phyloP scores from a whole-genome alignment of 2,888 invertebrate genomes.

The Epinotia demarniana region DNA sequence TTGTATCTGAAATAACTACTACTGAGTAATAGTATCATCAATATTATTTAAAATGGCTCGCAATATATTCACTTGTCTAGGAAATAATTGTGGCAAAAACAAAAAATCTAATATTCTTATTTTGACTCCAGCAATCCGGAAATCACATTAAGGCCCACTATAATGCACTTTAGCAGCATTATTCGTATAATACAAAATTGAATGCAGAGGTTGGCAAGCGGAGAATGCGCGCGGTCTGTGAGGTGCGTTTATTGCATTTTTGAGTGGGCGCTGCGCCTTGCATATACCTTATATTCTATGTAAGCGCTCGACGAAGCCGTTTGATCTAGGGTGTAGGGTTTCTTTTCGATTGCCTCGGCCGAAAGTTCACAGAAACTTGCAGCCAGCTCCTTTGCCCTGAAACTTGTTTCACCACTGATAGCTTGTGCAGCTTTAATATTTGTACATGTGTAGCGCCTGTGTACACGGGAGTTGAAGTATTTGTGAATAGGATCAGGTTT shows the following conservation, averaged over 20 bases:
- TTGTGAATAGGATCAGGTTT: slow-evolving; percentile 17
- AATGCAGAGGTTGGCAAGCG: slow-evolving; percentile 34
- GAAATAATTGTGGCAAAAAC: too few relatives aligned
- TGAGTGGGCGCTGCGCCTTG: slow-evolving; percentile 26
- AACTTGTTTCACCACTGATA: slow-evolving; percentile 35
- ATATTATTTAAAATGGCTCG: too few relatives aligned
- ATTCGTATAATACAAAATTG: slow-evolving; percentile 36
- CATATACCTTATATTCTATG: slow-evolving; percentile 2
- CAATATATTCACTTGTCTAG: too few relatives aligned
- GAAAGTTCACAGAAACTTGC: not conserved
- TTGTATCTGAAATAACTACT: too few relatives aligned
- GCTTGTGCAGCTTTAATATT: slow-evolving; percentile 36
- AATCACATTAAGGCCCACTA: not conserved
- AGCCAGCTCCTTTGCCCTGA: slow-evolving; percentile 11
- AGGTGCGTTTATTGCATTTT: slow-evolving; percentile 68
- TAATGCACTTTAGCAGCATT: slow-evolving; percentile 34
- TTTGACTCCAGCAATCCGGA: not conserved
- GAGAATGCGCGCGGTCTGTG: slow-evolving; percentile 49
- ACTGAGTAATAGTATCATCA: too few relatives aligned
- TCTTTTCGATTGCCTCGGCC: not conserved
- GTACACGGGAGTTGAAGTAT: slow-evolving; percentile 19
- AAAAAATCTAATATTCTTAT: too few relatives aligned
- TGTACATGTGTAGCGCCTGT: slow-evolving; percentile 27
- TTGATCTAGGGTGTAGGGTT: not conserved
- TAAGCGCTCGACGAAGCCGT: not conserved